Evolutionary conservation across 92 coral and sea anemone species (phyloP).

Genomic region (Galaxea fascicularis): DNA sequence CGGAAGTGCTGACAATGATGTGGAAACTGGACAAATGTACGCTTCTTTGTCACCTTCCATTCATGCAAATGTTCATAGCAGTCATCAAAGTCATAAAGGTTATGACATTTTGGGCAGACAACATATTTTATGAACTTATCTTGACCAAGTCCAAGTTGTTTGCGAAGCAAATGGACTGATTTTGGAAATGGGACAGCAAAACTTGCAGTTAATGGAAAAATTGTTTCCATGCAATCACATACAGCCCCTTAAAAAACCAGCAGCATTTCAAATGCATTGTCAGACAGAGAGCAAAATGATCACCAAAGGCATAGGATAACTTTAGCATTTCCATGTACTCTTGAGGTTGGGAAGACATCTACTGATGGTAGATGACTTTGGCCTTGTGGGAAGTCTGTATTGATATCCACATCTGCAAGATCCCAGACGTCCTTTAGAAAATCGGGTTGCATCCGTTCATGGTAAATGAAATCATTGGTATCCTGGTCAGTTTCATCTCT

Average conservation of each 20-base stretch:
- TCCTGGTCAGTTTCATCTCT: constrained; percentile 1
- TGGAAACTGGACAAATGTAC: constrained; percentile 47
- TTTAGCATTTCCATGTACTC: neutral
- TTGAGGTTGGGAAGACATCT: neutral
- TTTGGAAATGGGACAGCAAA: constrained; percentile 18
- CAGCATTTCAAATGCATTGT: constrained; percentile 68
- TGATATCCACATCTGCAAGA: neutral
- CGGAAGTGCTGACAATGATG: constrained; percentile 66
- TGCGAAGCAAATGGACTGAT: constrained; percentile 42
- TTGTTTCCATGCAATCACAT: constrained; percentile 38
- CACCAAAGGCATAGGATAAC: constrained; percentile 66
- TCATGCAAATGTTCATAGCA: constrained; percentile 28
- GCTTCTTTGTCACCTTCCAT: constrained; percentile 16
- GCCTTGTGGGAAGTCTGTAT: neutral
- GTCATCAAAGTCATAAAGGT: constrained; percentile 61
- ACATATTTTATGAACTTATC: constrained; percentile 70
- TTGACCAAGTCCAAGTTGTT: constrained; percentile 48
- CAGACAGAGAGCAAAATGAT: constrained; percentile 71
- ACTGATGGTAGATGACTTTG: neutral
- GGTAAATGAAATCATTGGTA: constrained; percentile 9
- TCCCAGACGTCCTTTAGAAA: neutral
- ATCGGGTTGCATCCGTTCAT: constrained; percentile 18
- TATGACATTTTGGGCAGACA: constrained; percentile 61
- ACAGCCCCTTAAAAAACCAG: constrained; percentile 34
- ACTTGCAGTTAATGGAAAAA: constrained; percentile 45